Percentiles rank a stretch among this genome's conserved stretches.
phyloP scores from a whole-genome alignment of 2,888 invertebrate genomes.

The Pristionchus mayeri region DNA sequence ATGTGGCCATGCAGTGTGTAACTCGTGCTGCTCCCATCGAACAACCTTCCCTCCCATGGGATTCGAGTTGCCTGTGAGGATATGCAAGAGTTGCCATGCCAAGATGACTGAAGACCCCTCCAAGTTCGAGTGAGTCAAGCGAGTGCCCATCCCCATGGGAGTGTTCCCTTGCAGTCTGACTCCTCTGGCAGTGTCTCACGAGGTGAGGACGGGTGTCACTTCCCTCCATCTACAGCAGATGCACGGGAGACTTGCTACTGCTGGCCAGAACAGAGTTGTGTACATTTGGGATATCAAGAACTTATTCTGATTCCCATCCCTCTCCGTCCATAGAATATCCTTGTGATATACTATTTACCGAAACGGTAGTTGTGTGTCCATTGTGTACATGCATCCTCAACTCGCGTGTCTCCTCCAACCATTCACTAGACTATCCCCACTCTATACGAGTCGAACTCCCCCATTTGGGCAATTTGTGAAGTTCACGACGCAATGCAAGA shows the following conservation, averaged over 20 bases:
- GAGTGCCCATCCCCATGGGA: not conserved
- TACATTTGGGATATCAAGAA: conserved; percentile 80
- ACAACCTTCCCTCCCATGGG: conserved; percentile 95
- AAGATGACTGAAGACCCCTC: conserved; percentile 72
- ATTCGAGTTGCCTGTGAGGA: conserved; percentile 95
- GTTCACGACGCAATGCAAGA: conserved; percentile 2
- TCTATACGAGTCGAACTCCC: conserved; percentile 15
- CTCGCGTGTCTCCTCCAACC: conserved; percentile 22
- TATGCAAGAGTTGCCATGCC: conserved; percentile 90
- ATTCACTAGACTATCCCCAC: conserved; percentile 31
- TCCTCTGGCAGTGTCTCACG: conserved; percentile 94
- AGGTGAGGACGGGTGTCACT: conserved; percentile 91
- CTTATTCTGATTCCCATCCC: conserved; percentile 54
- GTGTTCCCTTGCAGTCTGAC: conserved; percentile 84
- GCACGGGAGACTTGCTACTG: conserved; percentile 89
- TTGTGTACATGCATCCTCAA: conserved; percentile 31
- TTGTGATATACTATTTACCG: conserved; percentile 11
- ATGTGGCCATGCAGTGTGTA: conserved; percentile 96
- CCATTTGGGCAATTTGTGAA: conserved; percentile 36
- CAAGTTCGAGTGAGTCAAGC: conserved; percentile 73
- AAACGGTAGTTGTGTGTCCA: not conserved
- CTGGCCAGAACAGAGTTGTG: conserved; percentile 94
- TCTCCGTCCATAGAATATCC: not conserved
- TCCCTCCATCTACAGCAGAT: conserved; percentile 89
- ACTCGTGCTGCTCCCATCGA: conserved; percentile 89